Evolutionary conservation across 2,113 vertebrate species (phyloP), one percentile per base, ranked within the genome.

Genomic region (Coregonus clupeaformis): DNA sequence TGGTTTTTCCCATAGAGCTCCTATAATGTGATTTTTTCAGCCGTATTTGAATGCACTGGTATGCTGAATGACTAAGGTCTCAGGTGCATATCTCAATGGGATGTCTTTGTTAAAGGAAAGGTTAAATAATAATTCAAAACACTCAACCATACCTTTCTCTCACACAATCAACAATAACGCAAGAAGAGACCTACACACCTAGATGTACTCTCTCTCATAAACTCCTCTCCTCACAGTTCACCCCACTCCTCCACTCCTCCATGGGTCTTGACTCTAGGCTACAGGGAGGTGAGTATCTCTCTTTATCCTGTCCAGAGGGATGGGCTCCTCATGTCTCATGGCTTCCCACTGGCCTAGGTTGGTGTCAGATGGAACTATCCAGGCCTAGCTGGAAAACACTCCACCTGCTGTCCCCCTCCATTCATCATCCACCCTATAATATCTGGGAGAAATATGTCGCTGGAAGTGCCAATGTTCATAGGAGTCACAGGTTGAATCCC

Each of bases 341-440:
- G 82, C 81, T 79, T 77, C 79, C 69, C 1, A 18, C 71, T 76
- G 81, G 81, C 88, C 86, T 86, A 77, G 81, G 89, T 87, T 82
- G 86, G 85, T 80, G 89, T 90, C 88, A 82, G 85, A 82, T 86
- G 82, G 89, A 84, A 82, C 80, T 80, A 79, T 85, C 85, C 75
- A 72, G 13, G 13, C 3, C 64, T 16, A 25, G 3, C 60, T 12
- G 27, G 27, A 27, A 27, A 27, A 3, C 2, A 16, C 13, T 16
- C 25, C 69, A 77, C 82, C 83, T 82, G 55, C 77, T 45, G 76
- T 77, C 77, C 81, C 55, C 66, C 80, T 81, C 80, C 89, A 93
- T 93, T 90, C 83, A 92, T 93, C 92, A 93, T 91, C 68, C 77
- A 67, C 86, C 83, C 85, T 83, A 83, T 90, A 89, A 90, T 82